phyloP scores from a whole-genome alignment of 2,888 invertebrate species.

The Diachrysia chrysitis region DNA sequence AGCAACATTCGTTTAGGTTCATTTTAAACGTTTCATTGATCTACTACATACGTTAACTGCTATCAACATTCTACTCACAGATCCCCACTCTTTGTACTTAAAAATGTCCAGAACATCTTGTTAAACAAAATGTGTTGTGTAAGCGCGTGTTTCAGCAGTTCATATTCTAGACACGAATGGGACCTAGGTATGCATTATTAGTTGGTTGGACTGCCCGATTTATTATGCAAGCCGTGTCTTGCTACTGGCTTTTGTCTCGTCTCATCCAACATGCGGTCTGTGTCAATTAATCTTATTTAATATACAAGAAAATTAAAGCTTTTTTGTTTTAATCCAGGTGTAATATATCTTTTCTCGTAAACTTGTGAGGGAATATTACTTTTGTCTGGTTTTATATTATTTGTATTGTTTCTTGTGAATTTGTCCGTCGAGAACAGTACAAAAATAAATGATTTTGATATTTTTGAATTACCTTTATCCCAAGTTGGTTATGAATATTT shows the following conservation, averaged over 20 bases:
- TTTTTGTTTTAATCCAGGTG: not conserved
- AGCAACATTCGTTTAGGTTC: no score
- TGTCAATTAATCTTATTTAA: constrained; percentile 45
- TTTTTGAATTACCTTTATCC: not conserved
- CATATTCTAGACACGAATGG: constrained; percentile 48
- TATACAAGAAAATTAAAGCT: constrained; percentile 29
- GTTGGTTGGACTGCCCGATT: constrained; percentile 35
- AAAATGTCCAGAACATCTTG: constrained; percentile 30
- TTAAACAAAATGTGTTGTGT: constrained; percentile 38
- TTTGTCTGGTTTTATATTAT: not conserved
- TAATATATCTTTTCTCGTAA: not conserved
- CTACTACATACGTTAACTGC: constrained; percentile 16
- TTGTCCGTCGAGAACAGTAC: not conserved
- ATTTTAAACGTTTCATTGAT: no score
- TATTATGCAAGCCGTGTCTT: constrained; percentile 50
- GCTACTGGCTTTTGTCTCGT: constrained; percentile 33
- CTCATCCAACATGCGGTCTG: constrained; percentile 36
- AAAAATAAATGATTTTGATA: not conserved
- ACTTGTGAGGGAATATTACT: not conserved
- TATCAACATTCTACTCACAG: constrained; percentile 20
- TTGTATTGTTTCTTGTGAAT: not conserved
- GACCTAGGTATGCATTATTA: constrained; percentile 58
- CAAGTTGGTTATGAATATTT: not conserved
- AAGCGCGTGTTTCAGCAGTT: constrained; percentile 38
- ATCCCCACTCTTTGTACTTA: constrained; percentile 19